Evolutionary conservation across 2,797 vertebrate genomes (phyloP).

Genomic region (Alca torda): DNA sequence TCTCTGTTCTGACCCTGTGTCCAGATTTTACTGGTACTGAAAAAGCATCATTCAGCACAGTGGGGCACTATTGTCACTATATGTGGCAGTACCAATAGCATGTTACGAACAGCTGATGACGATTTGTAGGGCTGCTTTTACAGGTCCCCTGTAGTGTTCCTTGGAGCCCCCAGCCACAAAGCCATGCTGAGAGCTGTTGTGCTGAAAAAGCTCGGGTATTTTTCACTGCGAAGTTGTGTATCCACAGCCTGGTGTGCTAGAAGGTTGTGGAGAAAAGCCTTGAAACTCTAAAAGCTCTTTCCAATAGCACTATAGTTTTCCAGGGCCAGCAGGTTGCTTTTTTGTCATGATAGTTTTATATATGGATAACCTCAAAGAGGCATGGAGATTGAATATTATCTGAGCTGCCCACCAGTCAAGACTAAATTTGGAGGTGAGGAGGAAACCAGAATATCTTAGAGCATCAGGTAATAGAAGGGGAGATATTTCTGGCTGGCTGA

Average conservation of each 20-base stretch:
- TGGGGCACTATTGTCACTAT: neutral
- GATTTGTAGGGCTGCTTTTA: neutral
- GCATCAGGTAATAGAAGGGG: neutral
- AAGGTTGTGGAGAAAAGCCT: neutral
- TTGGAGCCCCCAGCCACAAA: neutral
- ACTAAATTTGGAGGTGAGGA: neutral
- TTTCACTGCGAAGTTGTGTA: neutral
- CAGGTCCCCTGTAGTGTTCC: neutral
- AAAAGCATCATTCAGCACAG: neutral
- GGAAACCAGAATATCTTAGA: neutral
- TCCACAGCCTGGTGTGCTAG: neutral
- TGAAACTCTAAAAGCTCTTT: slow-evolving; percentile 10
- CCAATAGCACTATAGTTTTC: neutral
- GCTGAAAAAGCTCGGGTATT: neutral
- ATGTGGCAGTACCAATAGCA: neutral
- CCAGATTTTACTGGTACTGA: neutral
- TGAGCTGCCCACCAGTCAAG: neutral
- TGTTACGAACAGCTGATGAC: neutral
- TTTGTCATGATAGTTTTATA: neutral
- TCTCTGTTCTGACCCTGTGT: neutral
- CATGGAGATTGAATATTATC: neutral
- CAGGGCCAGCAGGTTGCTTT: neutral
- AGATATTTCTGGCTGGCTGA: slow-evolving; percentile 13
- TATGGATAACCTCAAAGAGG: neutral
- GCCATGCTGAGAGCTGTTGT: neutral